phyloP scores from a whole-genome alignment of 2,888 invertebrate species.

The Agriotes lineatus region DNA sequence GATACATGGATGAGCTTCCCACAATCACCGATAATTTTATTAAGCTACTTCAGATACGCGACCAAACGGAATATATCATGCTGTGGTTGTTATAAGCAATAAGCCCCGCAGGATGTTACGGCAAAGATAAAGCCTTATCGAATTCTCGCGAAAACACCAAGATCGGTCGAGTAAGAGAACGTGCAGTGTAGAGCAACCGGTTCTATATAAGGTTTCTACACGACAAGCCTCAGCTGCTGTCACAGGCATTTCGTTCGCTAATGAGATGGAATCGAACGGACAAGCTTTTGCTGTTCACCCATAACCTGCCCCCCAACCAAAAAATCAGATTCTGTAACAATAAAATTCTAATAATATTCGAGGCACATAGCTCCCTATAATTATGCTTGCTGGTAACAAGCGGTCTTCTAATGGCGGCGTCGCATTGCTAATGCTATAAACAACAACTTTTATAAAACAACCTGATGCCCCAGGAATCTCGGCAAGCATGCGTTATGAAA shows the following conservation, averaged over 20 bases:
- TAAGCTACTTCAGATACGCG: constrained; percentile 33
- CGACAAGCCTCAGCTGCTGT: constrained; percentile 63
- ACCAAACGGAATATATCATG: constrained; percentile 21
- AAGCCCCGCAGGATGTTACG: constrained; percentile 56
- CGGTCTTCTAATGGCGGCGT: constrained; percentile 60
- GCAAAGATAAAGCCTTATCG: constrained; percentile 64
- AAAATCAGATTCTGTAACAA: constrained; percentile 40
- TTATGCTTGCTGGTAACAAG: constrained; percentile 50
- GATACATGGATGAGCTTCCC: too few relatives aligned
- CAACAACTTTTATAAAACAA: constrained; percentile 57
- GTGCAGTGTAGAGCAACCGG: constrained; percentile 59
- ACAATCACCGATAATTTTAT: constrained; percentile 25
- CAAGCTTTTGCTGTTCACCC: constrained; percentile 58
- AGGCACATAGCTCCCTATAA: constrained; percentile 50
- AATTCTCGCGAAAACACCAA: constrained; percentile 61
- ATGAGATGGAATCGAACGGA: constrained; percentile 68
- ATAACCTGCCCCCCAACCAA: constrained; percentile 37
- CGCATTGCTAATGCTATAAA: constrained; percentile 55
- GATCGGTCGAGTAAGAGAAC: constrained; percentile 60
- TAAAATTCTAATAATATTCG: constrained; percentile 59
- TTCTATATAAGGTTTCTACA: constrained; percentile 64
- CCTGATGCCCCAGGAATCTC: constrained; percentile 58
- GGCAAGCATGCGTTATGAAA: constrained; percentile 63
- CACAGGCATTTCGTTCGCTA: constrained; percentile 67
- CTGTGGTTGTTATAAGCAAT: constrained; percentile 32